Evolutionary conservation across 2,888 invertebrate genomes (phyloP), one percentile per base, ranked within the genome.

Genomic region (Nezara viridula): DNA sequence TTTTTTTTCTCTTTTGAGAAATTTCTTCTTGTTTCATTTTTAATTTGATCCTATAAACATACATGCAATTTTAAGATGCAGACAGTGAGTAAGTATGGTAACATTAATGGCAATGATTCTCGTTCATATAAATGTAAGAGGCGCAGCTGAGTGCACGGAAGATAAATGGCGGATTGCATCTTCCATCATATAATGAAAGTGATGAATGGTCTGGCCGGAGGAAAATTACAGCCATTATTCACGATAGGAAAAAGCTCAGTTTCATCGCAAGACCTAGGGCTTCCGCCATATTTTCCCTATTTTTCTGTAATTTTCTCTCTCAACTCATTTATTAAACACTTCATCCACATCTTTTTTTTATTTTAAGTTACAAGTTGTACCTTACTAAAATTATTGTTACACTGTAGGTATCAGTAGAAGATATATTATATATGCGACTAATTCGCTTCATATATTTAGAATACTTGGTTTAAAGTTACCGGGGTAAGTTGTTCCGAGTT

Each of bases 181-280:
- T 44, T 81, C 81, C 81, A 81, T 81, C 81, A 81, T 44, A 44
- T n/a, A 81, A 47, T 81, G 81, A 81, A 44, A 47, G 40, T 81
- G 81, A 81, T 81, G 81, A 81, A 81, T 81, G 81, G 21, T 24
- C 81, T 24, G 24, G 1, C 1, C 44, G 21, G 12, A 44, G n/a
- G 81, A 44, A 47, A 81, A 81, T 81, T 47, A 81, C 81, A 24
- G 24, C 81, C 81, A 81, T 81, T 81, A 81, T 40, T 81, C 81
- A 81, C 66, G 66, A 73, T 73, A 73, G 66, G 19, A 73, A 73
- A 73, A 73, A 73, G 66, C 37, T 73, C 32, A 21, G 37, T 73
- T 73, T 73, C 66, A 73, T 73, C 66, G 66, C 32, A 37, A 73
- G 66, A 73, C 37, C 66, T 60, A 60, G 60, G 27, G n/a, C 60